Evolutionary conservation across 64 coral and sea anemone species (phyloP).

Genomic region (Hydrozoanthus tunicans): DNA sequence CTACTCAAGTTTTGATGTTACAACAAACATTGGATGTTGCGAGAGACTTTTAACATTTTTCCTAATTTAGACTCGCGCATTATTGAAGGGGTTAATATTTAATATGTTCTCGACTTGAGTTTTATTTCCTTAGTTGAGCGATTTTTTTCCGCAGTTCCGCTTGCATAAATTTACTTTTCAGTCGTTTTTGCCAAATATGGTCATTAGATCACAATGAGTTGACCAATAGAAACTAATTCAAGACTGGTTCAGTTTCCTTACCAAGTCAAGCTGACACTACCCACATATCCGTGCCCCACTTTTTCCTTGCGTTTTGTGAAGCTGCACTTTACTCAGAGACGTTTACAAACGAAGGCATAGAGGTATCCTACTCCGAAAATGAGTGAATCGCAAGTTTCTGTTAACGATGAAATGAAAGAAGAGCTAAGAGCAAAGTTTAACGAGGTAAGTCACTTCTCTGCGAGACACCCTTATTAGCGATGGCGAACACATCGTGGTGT

Average conservation of each 20-base stretch:
- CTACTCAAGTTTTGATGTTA: neutral
- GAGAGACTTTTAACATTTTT: neutral
- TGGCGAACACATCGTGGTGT: no score
- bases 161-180: slow-evolving; percentile 32
- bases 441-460: neutral
- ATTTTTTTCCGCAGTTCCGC: slow-evolving; percentile 44
- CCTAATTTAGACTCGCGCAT: slow-evolving; percentile 21
- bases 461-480: neutral
- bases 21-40: slow-evolving; percentile 4
- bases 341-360: neutral
- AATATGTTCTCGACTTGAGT: neutral
- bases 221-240: slow-evolving; percentile 49
- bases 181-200: slow-evolving; percentile 20
- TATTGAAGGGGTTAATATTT: slow-evolving; percentile 31
- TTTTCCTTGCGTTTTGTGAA: neutral
- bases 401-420: neutral
- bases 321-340: neutral
- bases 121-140: slow-evolving; percentile 22
- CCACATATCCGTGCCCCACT: neutral
- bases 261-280: slow-evolving; percentile 29
- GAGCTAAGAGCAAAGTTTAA: slow-evolving; percentile 11
- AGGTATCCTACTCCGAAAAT: neutral
- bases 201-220: slow-evolving; percentile 34
- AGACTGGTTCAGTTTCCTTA: slow-evolving; percentile 11
- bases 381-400: slow-evolving; percentile 21